Conservation (phyloP, 2,888 invertebrate genomes). For the Hymenopus coronatus region DNA sequence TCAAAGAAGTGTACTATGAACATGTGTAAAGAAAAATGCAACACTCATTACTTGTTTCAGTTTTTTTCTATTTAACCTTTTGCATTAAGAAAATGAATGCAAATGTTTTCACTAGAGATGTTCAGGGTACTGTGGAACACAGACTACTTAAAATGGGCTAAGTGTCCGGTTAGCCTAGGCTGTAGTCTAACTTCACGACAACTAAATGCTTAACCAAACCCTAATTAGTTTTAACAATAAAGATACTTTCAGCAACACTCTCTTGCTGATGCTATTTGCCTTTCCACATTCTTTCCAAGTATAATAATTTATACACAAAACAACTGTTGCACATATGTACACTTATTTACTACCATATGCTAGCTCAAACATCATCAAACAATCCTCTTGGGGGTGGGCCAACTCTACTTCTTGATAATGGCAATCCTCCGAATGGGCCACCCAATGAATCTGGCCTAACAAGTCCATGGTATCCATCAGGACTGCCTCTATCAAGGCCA, state of each 20-base stretch:
- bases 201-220: neutral
- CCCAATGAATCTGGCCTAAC: neutral
- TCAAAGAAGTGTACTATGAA: too few relatives aligned
- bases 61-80: too few relatives aligned
- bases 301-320: neutral
- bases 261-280: neutral
- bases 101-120: too few relatives aligned
- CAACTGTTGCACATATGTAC: neutral
- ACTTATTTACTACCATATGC: neutral
- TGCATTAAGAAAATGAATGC: too few relatives aligned
- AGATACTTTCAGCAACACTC: neutral
- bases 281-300: neutral
- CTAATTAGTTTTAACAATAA: neutral
- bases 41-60: too few relatives aligned
- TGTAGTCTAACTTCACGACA: neutral
- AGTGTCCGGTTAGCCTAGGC: neutral
- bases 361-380: constrained; percentile 69
- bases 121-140: too few relatives aligned
- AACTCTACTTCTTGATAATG: constrained; percentile 51
- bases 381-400: constrained; percentile 73
- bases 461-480: neutral
- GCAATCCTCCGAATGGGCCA: constrained; percentile 38
- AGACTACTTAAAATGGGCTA: neutral
- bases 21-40: too few relatives aligned
- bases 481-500: neutral